Conservation (phyloP, 2,888 invertebrate species). For the Cotesia congregata region DNA sequence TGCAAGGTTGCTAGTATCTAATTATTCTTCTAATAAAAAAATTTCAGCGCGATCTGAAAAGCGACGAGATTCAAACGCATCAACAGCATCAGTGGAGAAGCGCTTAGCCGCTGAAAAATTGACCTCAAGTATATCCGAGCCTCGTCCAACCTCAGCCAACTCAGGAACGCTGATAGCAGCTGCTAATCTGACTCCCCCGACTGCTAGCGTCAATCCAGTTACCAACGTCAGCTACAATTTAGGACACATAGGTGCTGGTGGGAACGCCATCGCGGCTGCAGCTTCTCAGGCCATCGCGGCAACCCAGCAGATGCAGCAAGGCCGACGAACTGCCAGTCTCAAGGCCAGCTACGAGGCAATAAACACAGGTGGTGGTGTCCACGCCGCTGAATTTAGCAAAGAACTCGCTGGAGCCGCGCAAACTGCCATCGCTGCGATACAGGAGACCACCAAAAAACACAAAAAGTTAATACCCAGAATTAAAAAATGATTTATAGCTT, state of each 20-base stretch:
- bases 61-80: conserved; percentile 80
- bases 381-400: conserved; percentile 79
- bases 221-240: conserved; percentile 77
- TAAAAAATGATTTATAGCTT: not conserved
- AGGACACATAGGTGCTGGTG: conserved; percentile 88
- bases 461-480: conserved; percentile 72
- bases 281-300: conserved; percentile 97
- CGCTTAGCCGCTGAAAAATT: conserved; percentile 69
- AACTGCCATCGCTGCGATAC: conserved; percentile 80
- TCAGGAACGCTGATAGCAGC: conserved; percentile 64
- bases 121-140: conserved; percentile 63
- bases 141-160: conserved; percentile 66
- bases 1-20: no score
- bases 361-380: conserved; percentile 75
- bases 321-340: conserved; percentile 91
- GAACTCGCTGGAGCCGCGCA: conserved; percentile 82
- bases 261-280: conserved; percentile 91
- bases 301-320: conserved; percentile 95
- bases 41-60: conserved; percentile 78
- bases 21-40: conserved; percentile 16
- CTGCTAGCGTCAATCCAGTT: conserved; percentile 64
- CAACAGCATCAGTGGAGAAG: conserved; percentile 71
- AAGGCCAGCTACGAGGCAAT: conserved; percentile 97
- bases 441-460: conserved; percentile 77
- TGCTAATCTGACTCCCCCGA: conserved; percentile 60